phyloP scores from a whole-genome alignment of 1,140 invertebrate species.

The Stegodyphus dumicola region DNA sequence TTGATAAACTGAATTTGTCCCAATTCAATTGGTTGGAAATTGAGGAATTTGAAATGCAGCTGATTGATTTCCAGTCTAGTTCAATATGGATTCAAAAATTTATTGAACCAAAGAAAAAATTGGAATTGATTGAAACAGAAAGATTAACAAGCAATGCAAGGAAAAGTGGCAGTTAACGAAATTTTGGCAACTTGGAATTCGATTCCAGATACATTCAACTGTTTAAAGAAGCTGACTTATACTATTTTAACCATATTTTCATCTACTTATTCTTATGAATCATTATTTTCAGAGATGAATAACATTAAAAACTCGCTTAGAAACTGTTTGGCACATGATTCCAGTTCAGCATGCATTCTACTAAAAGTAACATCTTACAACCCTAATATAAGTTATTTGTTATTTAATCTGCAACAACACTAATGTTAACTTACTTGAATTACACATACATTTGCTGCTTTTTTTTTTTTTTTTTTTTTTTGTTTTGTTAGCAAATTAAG shows the following conservation, averaged over 20 bases:
- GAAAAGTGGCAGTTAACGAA: too few relatives aligned
- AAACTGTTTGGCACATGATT: neutral
- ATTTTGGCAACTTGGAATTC: too few relatives aligned
- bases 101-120: too few relatives aligned
- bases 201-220: too few relatives aligned
- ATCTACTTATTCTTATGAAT: neutral
- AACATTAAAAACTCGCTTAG: neutral
- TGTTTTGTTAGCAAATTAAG: neutral
- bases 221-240: neutral
- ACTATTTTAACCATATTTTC: neutral
- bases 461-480: too few relatives aligned
- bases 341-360: neutral
- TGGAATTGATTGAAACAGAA: too few relatives aligned
- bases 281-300: conserved; percentile 4
- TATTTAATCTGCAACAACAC: conserved; percentile 53
- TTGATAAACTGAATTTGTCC: too few relatives aligned
- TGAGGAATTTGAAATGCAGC: too few relatives aligned
- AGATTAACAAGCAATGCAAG: too few relatives aligned
- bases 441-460: neutral
- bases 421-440: conserved; percentile 9
- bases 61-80: too few relatives aligned
- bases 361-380: neutral
- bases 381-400: conserved; percentile 39
- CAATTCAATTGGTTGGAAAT: too few relatives aligned
- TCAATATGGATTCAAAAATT: too few relatives aligned